Conservation (phyloP, 2,797 vertebrate genomes). For the Petrocephalus sullivani region DNA sequence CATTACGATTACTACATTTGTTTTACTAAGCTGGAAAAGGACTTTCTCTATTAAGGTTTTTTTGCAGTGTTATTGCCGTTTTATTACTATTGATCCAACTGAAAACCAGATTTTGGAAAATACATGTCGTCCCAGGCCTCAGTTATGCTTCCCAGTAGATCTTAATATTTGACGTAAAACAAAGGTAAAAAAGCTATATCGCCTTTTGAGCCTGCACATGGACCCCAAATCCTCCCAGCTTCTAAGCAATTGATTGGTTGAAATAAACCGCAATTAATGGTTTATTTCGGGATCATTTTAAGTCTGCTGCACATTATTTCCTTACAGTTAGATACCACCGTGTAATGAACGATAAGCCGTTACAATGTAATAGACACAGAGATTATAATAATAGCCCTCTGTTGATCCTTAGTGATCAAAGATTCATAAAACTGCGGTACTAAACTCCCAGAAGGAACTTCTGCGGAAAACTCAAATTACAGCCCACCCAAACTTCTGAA, state of each 20-base stretch:
- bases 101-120: background rate
- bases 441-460: background rate
- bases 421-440: slow-evolving; percentile 9
- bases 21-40: background rate
- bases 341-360: slow-evolving; percentile 8
- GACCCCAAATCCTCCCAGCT: slow-evolving; percentile 13
- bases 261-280: slow-evolving; percentile 20
- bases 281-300: slow-evolving; percentile 13
- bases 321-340: slow-evolving; percentile 14
- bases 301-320: slow-evolving; percentile 16
- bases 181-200: background rate
- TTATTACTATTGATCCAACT: background rate
- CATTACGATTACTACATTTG: background rate
- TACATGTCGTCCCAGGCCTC: background rate
- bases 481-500: background rate
- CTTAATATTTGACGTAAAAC: slow-evolving; percentile 16
- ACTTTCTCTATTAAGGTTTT: background rate
- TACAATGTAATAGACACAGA: slow-evolving; percentile 11
- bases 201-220: background rate
- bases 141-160: background rate
- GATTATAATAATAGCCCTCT: background rate
- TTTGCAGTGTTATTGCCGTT: background rate
- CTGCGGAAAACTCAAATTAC: slow-evolving; percentile 5
- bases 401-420: slow-evolving; percentile 5
- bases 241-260: slow-evolving; percentile 5